Evolutionary conservation across 2,888 invertebrate genomes (phyloP).

Genomic region (Tinea semifulvella): DNA sequence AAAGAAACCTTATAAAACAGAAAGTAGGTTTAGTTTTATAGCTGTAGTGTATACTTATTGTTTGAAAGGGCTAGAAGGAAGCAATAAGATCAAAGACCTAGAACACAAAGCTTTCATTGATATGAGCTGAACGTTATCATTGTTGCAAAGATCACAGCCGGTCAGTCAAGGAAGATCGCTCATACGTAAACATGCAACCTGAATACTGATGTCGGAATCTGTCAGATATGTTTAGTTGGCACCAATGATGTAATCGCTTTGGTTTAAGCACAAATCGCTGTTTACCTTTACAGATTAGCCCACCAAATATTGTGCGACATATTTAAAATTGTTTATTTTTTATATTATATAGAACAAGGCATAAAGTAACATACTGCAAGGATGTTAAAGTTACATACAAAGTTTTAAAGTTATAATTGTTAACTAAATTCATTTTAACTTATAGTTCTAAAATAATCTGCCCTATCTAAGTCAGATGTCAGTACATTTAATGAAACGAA

Average conservation of each 20-base stretch:
- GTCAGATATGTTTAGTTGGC: slow-evolving; percentile 21
- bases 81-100: slow-evolving; percentile 1
- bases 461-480: too few relatives aligned
- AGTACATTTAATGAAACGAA: too few relatives aligned
- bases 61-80: not conserved
- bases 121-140: slow-evolving; percentile 1
- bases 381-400: too few relatives aligned
- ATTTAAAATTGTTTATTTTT: slow-evolving; percentile 1
- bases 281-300: slow-evolving; percentile 6
- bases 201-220: slow-evolving; percentile 10
- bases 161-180: slow-evolving; percentile 9
- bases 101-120: slow-evolving; percentile 1
- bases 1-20: too few relatives aligned
- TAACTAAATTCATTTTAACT: too few relatives aligned
- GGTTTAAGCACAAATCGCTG: slow-evolving; percentile 12
- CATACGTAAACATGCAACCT: slow-evolving; percentile 12
- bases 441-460: too few relatives aligned
- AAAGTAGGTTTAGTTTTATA: too few relatives aligned
- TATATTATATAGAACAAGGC: too few relatives aligned
- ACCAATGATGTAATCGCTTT: slow-evolving; percentile 26
- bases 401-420: too few relatives aligned
- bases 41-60: not conserved
- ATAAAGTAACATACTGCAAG: too few relatives aligned
- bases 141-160: slow-evolving; percentile 8
- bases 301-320: slow-evolving; percentile 5